Percentiles rank a stretch among this genome's conserved stretches.
Evolutionary conservation across 2,797 vertebrate species (phyloP).

Genomic region (Coendou prehensilis): DNA sequence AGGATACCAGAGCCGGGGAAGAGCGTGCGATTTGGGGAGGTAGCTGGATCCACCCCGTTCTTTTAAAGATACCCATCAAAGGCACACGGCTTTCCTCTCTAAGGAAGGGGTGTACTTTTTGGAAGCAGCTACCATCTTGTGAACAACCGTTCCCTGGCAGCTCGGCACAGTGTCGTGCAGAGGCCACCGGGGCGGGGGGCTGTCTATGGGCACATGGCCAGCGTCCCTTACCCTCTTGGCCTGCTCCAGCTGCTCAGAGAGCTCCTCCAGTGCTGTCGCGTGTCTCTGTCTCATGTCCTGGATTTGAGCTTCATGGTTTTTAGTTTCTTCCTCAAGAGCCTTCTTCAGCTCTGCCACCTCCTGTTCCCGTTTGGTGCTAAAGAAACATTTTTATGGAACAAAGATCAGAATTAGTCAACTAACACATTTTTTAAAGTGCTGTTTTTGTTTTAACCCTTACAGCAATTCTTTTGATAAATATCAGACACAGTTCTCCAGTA

Average conservation of each 20-base stretch:
- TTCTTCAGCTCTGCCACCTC: conserved; percentile 99
- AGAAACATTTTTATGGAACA: conserved; percentile 39
- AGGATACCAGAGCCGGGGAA: rapidly evolving
- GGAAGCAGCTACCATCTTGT: neutral
- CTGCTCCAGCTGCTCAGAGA: conserved; percentile 98
- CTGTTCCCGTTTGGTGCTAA: conserved; percentile 96
- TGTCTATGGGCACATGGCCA: rapidly evolving
- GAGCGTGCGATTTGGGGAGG: neutral
- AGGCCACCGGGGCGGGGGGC: neutral
- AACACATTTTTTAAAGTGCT: neutral
- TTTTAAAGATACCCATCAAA: neutral
- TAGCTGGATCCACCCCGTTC: rapidly evolving
- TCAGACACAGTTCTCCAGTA: neutral
- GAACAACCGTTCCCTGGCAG: neutral
- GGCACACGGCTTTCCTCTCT: neutral
- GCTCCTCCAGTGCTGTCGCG: conserved; percentile 94
- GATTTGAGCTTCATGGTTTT: conserved; percentile 97
- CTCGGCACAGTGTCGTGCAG: rapidly evolving
- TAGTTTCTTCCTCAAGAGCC: conserved; percentile 96
- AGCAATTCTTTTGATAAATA: neutral
- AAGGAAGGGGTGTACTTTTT: neutral
- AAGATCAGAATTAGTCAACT: neutral
- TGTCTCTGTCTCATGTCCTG: conserved; percentile 98
- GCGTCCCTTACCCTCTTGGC: conserved; percentile 94
- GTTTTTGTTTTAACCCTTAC: neutral